Base-by-base conservation (phyloP, 2,113 vertebrate genomes). In the Penelope pileata region DNA sequence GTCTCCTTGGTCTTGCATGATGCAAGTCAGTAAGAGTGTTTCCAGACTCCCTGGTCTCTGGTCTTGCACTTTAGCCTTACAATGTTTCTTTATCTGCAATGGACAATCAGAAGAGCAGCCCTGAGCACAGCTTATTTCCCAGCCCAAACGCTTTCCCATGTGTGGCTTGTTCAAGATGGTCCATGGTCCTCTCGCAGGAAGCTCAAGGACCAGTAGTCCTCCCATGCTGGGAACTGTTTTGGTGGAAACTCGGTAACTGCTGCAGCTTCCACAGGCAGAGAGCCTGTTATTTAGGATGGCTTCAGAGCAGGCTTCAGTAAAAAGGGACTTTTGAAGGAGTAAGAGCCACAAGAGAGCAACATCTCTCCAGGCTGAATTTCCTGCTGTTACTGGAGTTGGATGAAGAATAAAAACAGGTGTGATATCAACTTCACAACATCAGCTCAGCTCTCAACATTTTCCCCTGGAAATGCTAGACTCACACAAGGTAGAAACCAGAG, bases 301-400 rank as follows among this genome's bases (percentile, higher is more conserved):
- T 85, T 66, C 36, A 43, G 43, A 69, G 27, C 19, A 54, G 12
- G 11, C 12, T 50, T 27, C 30, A 77, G 50, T 18, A 5, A 58
- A 58, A 5, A 45, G 9, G 7, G 11, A 29, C 9, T 2, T 90
- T 82, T 3, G 7, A 32, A 23, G 27, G 10, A 81, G 14, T 58
- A 21, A 45, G 11, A 5, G 76, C 9, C 23, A 14, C 29, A 4
- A 5, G 8, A 4, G 0, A 11, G 36, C 14, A 80, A 10, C 30
- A 69, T 6, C 13, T 53, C 14, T 42, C 18, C 0, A 0, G 62
- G 24, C 6, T 48, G 40, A 2, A 42, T 63, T n/a, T 27, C 30
- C 38, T 59, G 26, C 45, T 34, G 3, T 51, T 54, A 75, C 19
- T 77, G 26, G 9, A 17, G 34, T 30, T 27, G 8, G n/a, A 6